A percentile compares a stretch with the other conserved stretches of the same genome.
Conservation (phyloP, 2,888 invertebrate species). For the Hedychridium roseum region DNA sequence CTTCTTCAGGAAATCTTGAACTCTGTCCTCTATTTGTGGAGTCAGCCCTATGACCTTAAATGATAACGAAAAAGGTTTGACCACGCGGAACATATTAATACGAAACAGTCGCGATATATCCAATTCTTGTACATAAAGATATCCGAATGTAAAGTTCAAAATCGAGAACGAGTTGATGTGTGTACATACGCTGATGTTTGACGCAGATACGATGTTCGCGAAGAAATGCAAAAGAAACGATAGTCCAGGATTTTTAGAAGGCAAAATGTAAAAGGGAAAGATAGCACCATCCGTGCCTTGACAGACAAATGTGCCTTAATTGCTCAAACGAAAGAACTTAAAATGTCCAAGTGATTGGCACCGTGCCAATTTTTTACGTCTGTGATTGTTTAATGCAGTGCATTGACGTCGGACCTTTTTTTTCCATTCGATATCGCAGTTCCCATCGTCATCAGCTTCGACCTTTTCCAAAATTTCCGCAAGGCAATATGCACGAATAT, state of each 20-base stretch:
- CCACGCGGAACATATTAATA: too few species aligned
- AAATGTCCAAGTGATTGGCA: not conserved
- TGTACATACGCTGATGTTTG: not conserved
- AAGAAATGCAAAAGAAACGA: not conserved
- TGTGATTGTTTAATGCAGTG: constrained; percentile 1
- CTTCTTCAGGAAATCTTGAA: too few species aligned
- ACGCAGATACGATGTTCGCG: not conserved
- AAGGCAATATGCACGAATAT: not conserved
- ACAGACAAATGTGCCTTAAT: not conserved
- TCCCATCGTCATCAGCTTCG: not conserved
- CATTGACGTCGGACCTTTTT: not conserved
- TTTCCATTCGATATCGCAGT: not conserved
- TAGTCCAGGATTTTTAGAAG: too few species aligned
- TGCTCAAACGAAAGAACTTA: not conserved
- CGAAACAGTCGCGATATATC: not conserved
- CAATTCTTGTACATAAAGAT: not conserved
- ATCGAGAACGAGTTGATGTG: not conserved
- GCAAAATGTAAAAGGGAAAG: too few species aligned
- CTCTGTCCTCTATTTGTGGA: too few species aligned
- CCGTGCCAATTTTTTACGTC: not conserved
- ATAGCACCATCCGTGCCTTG: not conserved
- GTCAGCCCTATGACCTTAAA: too few species aligned
- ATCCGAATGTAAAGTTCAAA: not conserved
- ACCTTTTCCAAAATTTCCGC: not conserved
- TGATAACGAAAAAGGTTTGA: too few species aligned